Conservation (phyloP, 2,888 invertebrate species). For the Melanostoma mellinum region DNA sequence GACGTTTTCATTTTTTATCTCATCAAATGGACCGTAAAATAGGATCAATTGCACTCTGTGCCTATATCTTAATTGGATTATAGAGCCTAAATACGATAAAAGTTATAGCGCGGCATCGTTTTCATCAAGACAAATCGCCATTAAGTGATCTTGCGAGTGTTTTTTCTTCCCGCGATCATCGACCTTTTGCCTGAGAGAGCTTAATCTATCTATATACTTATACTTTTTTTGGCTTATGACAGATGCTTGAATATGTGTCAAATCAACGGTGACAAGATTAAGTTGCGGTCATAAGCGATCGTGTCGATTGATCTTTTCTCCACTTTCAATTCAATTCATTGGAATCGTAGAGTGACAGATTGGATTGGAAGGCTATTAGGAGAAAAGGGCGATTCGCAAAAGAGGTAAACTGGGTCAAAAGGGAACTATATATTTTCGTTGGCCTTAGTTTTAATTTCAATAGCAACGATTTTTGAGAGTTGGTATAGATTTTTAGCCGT, state of each 20-base stretch:
- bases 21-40: constrained; percentile 72
- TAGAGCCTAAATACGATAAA: constrained; percentile 42
- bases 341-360: constrained; percentile 27
- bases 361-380: constrained; percentile 21
- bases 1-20: constrained; percentile 43
- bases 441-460: too few species aligned
- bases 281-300: constrained; percentile 51
- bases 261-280: constrained; percentile 66
- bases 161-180: constrained; percentile 42
- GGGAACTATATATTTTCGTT: too few species aligned
- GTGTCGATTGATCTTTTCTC: constrained; percentile 60
- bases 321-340: constrained; percentile 25
- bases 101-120: constrained; percentile 30
- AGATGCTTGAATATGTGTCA: constrained; percentile 72
- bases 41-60: constrained; percentile 69
- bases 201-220: background rate
- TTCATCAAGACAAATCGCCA: constrained; percentile 61
- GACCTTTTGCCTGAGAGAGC: constrained; percentile 34
- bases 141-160: constrained; percentile 40
- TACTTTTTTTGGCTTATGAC: constrained; percentile 55
- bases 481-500: too few species aligned
- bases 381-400: background rate
- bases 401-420: background rate
- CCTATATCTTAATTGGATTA: constrained; percentile 70
- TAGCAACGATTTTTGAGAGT: too few species aligned